These are phyloP conservation scores for Platysternon megacephalum DNA, from an alignment of 2,113 vertebrate species.

Conservation along the genomic window DNA sequence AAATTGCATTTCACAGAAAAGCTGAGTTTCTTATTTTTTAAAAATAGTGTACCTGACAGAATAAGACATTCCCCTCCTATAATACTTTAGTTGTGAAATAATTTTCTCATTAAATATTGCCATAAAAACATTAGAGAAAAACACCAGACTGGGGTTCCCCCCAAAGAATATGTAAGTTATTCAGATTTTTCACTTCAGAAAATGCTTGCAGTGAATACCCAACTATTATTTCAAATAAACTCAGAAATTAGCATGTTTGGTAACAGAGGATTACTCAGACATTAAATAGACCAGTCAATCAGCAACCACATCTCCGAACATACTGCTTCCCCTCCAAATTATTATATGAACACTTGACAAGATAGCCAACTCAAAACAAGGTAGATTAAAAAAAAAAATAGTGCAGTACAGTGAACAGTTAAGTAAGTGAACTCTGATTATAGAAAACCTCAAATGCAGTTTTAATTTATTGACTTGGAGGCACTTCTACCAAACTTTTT, in stretches of 20 bases:
- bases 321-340: neutral
- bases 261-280: constrained; percentile 26
- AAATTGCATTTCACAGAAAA: neutral
- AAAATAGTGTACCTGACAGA: neutral
- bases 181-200: neutral
- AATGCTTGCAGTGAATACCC: neutral
- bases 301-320: constrained; percentile 26
- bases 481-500: neutral
- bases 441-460: neutral
- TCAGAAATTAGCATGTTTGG: constrained; percentile 20
- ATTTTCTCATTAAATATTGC: neutral
- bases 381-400: constrained; percentile 26
- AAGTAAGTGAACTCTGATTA: neutral
- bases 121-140: neutral
- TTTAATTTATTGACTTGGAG: neutral
- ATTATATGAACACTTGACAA: constrained; percentile 28
- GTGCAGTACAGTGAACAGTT: neutral
- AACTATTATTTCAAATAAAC: constrained; percentile 19
- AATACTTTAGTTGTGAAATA: neutral
- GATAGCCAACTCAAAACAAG: constrained; percentile 27
- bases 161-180: neutral
- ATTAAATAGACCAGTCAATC: neutral
- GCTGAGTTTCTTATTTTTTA: neutral
- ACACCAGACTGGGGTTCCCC: neutral
- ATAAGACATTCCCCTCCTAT: neutral